Evolutionary conservation across 2,113 vertebrate genomes (phyloP).

Genomic region (Sturnira hondurensis): DNA sequence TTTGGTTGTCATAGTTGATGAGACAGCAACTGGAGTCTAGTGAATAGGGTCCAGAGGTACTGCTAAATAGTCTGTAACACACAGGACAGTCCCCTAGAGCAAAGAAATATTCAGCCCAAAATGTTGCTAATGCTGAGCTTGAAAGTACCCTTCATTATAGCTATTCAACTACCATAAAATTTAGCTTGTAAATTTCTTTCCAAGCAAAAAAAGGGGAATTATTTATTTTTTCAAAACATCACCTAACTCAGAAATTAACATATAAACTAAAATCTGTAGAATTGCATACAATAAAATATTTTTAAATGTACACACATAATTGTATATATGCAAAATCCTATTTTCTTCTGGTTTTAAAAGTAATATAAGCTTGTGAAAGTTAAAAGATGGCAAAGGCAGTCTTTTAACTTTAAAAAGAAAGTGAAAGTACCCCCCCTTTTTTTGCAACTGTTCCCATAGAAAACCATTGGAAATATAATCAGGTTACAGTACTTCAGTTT

Average conservation of each 20-base stretch:
- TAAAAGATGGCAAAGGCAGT: background rate
- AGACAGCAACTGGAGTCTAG: background rate
- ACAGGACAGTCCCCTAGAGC: background rate
- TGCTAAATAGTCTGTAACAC: background rate
- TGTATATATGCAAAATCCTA: background rate
- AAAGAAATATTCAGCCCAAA: background rate
- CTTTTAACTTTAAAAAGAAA: too few species aligned
- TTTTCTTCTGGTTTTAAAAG: constrained; percentile 15
- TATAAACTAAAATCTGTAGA: background rate
- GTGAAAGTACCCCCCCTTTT: background rate
- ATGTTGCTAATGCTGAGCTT: background rate
- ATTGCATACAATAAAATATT: background rate
- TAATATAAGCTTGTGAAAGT: background rate
- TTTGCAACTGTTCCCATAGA: background rate
- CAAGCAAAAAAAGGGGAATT: background rate
- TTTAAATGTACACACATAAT: background rate
- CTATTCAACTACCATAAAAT: background rate
- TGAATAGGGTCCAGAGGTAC: background rate
- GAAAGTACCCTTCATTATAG: background rate
- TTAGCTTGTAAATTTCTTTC: background rate
- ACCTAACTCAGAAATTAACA: background rate
- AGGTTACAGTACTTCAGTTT: background rate
- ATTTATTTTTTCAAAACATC: background rate
- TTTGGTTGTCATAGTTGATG: background rate
- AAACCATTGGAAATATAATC: background rate